phyloP scores from a whole-genome alignment of 2,797 vertebrate genomes.

The Acrossocheilus fasciatus region DNA sequence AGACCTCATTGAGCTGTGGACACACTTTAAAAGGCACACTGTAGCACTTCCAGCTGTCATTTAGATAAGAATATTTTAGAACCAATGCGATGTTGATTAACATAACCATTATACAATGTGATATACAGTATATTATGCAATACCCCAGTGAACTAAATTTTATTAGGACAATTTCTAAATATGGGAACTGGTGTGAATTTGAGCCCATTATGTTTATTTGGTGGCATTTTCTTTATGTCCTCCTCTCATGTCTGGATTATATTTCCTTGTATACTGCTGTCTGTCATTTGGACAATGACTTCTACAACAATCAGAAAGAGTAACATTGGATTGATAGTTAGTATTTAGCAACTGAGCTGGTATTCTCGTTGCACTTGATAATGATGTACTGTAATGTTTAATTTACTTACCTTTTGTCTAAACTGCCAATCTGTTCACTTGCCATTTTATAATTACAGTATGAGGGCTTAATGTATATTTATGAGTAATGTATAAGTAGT shows the following conservation, averaged over 20 bases:
- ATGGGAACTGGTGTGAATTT: slow-evolving; percentile 7
- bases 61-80: slow-evolving; percentile 19
- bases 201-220: background rate
- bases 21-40: slow-evolving; percentile 22
- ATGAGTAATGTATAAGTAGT: background rate
- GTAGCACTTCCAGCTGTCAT: slow-evolving; percentile 29
- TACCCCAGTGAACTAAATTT: background rate
- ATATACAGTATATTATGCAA: slow-evolving; percentile 14
- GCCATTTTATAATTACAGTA: background rate
- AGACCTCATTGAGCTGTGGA: slow-evolving; percentile 38
- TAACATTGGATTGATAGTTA: background rate
- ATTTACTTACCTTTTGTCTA: slow-evolving; percentile 16
- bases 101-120: slow-evolving; percentile 1
- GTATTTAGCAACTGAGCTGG: slow-evolving; percentile 44
- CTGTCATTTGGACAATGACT: slow-evolving; percentile 14
- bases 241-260: background rate
- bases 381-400: background rate
- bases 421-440: background rate
- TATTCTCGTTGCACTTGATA: slow-evolving; percentile 37
- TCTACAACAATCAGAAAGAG: background rate
- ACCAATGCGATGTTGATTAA: background rate
- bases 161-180: background rate
- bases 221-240: background rate
- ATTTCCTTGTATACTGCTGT: background rate
- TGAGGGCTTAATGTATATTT: slow-evolving; percentile 20